Evolutionary conservation across 2,888 invertebrate species (phyloP).

Genomic region (Troides oblongomaculatus): DNA sequence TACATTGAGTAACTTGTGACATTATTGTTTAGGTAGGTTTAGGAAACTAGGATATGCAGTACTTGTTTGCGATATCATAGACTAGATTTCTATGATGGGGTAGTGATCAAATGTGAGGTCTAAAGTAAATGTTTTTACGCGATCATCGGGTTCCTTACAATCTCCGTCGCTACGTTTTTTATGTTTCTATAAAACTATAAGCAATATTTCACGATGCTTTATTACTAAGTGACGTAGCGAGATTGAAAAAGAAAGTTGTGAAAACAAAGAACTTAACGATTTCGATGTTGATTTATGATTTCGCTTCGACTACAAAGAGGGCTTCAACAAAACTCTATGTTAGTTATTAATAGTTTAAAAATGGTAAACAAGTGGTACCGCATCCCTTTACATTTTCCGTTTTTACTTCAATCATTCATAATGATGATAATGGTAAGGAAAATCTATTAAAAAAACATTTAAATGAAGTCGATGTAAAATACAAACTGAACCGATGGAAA

Average conservation of each 20-base stretch:
- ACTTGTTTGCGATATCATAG: too few species aligned
- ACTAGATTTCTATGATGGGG: too few species aligned
- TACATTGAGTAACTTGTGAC: too few species aligned
- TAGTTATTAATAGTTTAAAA: conserved; percentile 22
- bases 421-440: not conserved
- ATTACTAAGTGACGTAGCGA: conserved; percentile 18
- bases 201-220: conserved; percentile 6
- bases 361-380: conserved; percentile 8
- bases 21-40: too few species aligned
- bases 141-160: too few species aligned
- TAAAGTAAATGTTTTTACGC: too few species aligned
- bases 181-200: not conserved
- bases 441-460: too few species aligned
- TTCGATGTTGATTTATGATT: conserved; percentile 26
- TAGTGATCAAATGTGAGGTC: too few species aligned
- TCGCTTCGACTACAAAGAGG: conserved; percentile 13
- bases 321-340: conserved; percentile 3
- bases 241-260: conserved; percentile 19
- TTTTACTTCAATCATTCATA: not conserved
- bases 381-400: not conserved
- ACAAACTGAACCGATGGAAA: too few species aligned
- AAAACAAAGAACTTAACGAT: conserved; percentile 22
- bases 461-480: too few species aligned
- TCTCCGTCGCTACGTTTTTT: not conserved
- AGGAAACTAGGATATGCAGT: too few species aligned